Conservation (phyloP, 2,113 vertebrate genomes). For the Leucosticte australis region DNA sequence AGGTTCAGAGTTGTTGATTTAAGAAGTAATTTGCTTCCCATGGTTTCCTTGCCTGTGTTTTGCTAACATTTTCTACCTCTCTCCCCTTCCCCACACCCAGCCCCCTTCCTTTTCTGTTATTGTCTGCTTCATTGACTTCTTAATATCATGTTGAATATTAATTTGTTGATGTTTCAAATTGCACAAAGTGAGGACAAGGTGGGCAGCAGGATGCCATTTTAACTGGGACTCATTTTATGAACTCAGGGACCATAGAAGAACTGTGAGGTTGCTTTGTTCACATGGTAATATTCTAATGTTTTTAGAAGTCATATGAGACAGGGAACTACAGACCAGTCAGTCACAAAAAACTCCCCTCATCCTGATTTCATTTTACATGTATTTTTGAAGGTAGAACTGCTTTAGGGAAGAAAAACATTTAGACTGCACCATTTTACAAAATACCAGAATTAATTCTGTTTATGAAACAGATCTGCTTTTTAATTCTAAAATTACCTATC, state of each 20-base stretch:
- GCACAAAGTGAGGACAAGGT: background rate
- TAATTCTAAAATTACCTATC: background rate
- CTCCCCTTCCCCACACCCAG: background rate
- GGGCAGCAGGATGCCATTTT: background rate
- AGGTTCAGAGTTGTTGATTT: background rate
- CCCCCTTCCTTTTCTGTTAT: background rate
- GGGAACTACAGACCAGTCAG: background rate
- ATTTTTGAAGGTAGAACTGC: background rate
- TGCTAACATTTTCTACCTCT: background rate
- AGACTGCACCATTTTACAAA: background rate
- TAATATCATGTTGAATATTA: background rate
- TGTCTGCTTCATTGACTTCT: background rate
- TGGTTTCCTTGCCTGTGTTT: background rate
- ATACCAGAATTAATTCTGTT: background rate
- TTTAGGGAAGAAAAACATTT: background rate
- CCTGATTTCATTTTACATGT: background rate
- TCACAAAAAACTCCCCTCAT: rapidly evolving
- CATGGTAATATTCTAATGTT: background rate
- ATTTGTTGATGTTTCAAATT: background rate
- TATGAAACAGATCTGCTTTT: background rate
- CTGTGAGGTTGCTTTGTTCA: background rate
- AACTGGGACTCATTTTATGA: background rate
- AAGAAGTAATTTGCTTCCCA: background rate
- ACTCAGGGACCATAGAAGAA: background rate
- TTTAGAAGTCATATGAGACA: background rate